phyloP scores from a whole-genome alignment of 2,888 invertebrate genomes.

The Dioctria rufipes region DNA sequence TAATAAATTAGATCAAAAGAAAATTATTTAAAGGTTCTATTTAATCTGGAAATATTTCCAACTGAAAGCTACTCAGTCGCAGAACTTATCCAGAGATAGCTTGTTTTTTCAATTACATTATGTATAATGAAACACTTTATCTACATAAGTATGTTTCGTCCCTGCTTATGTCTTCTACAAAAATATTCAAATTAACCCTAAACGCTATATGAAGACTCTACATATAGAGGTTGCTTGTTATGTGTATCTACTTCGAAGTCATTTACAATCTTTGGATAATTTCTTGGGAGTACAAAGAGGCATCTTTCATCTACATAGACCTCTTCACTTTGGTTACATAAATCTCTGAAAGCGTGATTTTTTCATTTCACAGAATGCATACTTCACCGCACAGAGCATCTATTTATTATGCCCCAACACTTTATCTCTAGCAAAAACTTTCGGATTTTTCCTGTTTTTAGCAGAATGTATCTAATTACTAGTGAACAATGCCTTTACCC shows the following conservation, averaged over 20 bases:
- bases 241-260: conserved; percentile 39
- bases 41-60: too few relatives aligned
- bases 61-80: too few relatives aligned
- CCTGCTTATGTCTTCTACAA: too few relatives aligned
- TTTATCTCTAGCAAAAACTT: conserved; percentile 30
- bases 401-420: conserved; percentile 42
- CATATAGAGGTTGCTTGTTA: background rate
- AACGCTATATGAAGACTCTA: too few relatives aligned
- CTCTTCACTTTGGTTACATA: background rate
- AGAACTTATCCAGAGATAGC: too few relatives aligned
- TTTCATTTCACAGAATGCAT: conserved; percentile 45
- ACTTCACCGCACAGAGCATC: conserved; percentile 16
- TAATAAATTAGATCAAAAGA: too few relatives aligned
- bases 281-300: conserved; percentile 40
- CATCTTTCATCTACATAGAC: conserved; percentile 35
- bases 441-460: conserved; percentile 32
- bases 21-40: too few relatives aligned
- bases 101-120: too few relatives aligned
- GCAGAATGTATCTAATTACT: conserved; percentile 47
- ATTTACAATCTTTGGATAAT: conserved; percentile 37
- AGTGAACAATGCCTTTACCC: conserved; percentile 41
- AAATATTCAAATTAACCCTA: too few relatives aligned
- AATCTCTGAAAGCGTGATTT: conserved; percentile 38
- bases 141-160: too few relatives aligned
- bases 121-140: too few relatives aligned